A percentile compares a stretch with the other conserved stretches of the same genome.
Conservation (phyloP, 2,113 vertebrate genomes). For the Chaetorhynchus papuensis region DNA sequence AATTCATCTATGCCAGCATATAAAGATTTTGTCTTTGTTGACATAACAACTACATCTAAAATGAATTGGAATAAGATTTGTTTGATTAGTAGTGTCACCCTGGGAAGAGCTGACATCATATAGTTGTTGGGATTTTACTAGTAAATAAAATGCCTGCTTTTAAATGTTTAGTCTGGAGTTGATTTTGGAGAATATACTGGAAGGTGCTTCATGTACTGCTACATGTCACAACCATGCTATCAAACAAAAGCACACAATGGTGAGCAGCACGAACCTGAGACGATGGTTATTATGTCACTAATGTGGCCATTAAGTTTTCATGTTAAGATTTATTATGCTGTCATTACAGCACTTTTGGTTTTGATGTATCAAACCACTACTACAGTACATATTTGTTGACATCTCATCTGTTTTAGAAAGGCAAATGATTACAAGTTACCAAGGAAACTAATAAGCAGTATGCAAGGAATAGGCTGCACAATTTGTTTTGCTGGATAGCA, state of each 20-base stretch:
- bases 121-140: not conserved
- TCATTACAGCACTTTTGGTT: constrained; percentile 62
- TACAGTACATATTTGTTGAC: constrained; percentile 67
- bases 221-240: not conserved
- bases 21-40: not conserved
- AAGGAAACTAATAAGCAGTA: constrained; percentile 71
- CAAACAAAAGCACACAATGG: not conserved
- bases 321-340: constrained; percentile 69
- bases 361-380: constrained; percentile 65
- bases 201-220: not conserved
- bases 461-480: constrained; percentile 48
- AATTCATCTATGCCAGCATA: not conserved
- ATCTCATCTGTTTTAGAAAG: constrained; percentile 72
- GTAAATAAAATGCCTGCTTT: not conserved
- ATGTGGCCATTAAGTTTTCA: constrained; percentile 70
- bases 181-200: not conserved
- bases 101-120: not conserved
- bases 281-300: constrained; percentile 58
- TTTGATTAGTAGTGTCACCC: not conserved
- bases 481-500: constrained; percentile 46
- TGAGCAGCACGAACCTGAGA: not conserved
- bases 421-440: constrained; percentile 72
- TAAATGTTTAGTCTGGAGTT: not conserved
- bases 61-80: not conserved
- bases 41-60: not conserved